Conservation (phyloP, 2,888 invertebrate species). For the Eurytoma californica region DNA sequence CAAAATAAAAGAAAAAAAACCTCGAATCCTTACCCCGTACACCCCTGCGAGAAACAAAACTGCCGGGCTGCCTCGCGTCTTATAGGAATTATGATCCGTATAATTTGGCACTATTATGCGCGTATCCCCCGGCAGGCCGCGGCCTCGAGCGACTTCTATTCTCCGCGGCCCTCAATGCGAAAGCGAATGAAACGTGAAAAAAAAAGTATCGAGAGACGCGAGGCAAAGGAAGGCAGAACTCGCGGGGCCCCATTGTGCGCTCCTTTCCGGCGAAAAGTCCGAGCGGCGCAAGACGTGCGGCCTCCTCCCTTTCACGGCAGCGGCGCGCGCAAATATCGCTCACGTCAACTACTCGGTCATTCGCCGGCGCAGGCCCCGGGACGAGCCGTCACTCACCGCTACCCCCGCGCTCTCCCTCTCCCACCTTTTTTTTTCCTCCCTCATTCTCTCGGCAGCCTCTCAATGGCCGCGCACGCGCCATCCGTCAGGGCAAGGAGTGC, state of each 20-base stretch:
- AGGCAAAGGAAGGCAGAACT: not conserved
- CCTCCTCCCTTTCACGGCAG: conserved; percentile 5
- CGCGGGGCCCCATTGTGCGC: not conserved
- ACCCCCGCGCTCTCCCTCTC: not conserved
- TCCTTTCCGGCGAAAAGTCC: conserved; percentile 11
- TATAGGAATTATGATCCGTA: conserved; percentile 26
- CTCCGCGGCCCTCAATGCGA: not conserved
- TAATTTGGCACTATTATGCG: conserved; percentile 18
- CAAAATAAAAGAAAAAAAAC: too few relatives aligned
- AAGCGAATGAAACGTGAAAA: not conserved
- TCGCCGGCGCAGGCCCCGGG: not conserved
- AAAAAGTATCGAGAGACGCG: not conserved
- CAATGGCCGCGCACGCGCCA: conserved; percentile 19
- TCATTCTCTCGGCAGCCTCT: too few relatives aligned
- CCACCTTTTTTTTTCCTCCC: too few relatives aligned
- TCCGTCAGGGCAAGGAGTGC: conserved; percentile 10
- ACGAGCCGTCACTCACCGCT: not conserved
- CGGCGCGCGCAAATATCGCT: conserved; percentile 11
- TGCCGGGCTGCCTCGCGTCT: not conserved
- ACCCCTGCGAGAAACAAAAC: not conserved
- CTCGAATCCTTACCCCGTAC: not conserved
- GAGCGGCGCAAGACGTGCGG: conserved; percentile 4
- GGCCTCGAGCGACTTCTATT: not conserved
- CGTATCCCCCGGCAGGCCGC: not conserved
- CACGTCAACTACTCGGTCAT: conserved; percentile 21